phyloP scores from a whole-genome alignment of 1,140 invertebrate species.

The Drosophila rufa region DNA sequence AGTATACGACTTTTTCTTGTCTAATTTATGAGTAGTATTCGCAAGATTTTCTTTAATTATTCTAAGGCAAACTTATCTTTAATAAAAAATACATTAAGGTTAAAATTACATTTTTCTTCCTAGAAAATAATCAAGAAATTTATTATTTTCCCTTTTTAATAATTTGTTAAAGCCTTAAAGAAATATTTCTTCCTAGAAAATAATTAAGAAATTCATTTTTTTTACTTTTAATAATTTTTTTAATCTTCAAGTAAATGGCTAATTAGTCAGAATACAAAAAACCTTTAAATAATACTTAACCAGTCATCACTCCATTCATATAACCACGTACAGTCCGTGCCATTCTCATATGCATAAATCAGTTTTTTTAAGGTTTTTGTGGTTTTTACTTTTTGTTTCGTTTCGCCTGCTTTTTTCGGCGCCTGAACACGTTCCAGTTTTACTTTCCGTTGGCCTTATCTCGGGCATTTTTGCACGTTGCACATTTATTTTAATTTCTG shows the following conservation, averaged over 20 bases:
- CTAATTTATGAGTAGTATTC: no score
- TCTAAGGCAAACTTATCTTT: background rate
- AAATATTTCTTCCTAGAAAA: no score
- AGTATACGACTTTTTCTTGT: no score
- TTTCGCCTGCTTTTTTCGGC: conserved; percentile 20
- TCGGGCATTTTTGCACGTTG: conserved; percentile 74
- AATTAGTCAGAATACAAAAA: background rate
- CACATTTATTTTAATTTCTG: conserved; percentile 77
- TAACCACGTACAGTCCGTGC: conserved; percentile 26
- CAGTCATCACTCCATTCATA: background rate
- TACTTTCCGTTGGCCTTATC: conserved; percentile 50
- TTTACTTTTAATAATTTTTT: background rate
- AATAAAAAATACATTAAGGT: no score
- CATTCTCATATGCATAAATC: conserved; percentile 62
- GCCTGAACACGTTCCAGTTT: conserved; percentile 60
- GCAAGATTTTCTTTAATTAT: background rate
- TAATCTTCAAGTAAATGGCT: no score
- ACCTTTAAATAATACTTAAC: background rate
- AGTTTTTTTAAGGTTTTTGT: conserved; percentile 31
- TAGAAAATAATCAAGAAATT: no score
- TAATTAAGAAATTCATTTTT: no score
- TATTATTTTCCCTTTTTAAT: background rate
- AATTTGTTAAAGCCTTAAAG: background rate
- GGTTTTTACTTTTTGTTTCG: conserved; percentile 22
- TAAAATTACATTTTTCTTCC: no score